Evolutionary conservation across 2,797 vertebrate genomes (phyloP).

Genomic region (Parotocinclus haroldoi): DNA sequence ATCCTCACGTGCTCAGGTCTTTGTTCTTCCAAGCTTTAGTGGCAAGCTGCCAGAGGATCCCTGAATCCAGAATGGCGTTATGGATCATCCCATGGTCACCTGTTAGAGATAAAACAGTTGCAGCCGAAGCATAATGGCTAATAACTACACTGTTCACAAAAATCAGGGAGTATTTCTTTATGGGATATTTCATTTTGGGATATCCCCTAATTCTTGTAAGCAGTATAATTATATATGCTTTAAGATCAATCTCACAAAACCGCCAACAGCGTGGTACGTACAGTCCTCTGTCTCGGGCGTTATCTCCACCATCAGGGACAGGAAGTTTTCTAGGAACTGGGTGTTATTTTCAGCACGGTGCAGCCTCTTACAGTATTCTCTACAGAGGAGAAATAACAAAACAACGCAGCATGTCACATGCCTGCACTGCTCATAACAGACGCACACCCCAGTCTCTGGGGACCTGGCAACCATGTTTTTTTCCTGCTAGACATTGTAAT

Average conservation of each 20-base stretch:
- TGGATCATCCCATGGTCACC: conserved; percentile 93
- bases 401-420: background rate
- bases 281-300: conserved; percentile 95
- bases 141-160: too few relatives aligned
- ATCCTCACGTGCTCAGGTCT: conserved; percentile 87
- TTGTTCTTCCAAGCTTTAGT: conserved; percentile 91
- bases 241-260: background rate
- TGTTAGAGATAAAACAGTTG: conserved; percentile 49
- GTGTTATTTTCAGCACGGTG: conserved; percentile 97
- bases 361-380: conserved; percentile 96
- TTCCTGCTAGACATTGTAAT: too few relatives aligned
- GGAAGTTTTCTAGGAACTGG: conserved; percentile 96
- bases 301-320: conserved; percentile 94
- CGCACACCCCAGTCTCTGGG: too few relatives aligned
- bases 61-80: conserved; percentile 93
- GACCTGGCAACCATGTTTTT: too few relatives aligned
- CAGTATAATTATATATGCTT: too few relatives aligned
- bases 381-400: conserved; percentile 52
- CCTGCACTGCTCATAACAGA: too few relatives aligned
- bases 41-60: conserved; percentile 89
- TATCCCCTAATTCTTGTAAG: too few relatives aligned
- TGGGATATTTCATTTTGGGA: too few relatives aligned
- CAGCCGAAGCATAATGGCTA: background rate
- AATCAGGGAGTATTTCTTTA: too few relatives aligned
- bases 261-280: conserved; percentile 64